Conservation (phyloP, 2,888 invertebrate genomes). For the Nudaria mundana region DNA sequence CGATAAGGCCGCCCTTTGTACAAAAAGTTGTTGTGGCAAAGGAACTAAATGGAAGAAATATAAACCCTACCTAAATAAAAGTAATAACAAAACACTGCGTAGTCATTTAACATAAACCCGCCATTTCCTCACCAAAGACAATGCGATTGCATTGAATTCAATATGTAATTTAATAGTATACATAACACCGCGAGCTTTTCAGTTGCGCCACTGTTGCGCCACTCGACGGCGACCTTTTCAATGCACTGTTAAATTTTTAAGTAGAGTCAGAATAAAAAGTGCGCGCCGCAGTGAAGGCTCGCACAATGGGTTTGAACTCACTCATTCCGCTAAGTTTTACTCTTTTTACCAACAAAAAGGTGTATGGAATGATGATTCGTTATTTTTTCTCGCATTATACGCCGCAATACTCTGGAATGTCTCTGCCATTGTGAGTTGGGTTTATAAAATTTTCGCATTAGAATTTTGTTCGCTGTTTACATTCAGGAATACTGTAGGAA, state of each 20-base stretch:
- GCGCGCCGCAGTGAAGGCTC: constrained; percentile 15
- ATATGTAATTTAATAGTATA: constrained; percentile 30
- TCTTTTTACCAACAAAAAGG: constrained; percentile 26
- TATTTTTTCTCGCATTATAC: constrained; percentile 31
- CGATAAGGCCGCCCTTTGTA: too few relatives aligned
- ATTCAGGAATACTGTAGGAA: too few relatives aligned
- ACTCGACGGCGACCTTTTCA: constrained; percentile 30
- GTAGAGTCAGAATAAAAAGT: constrained; percentile 32
- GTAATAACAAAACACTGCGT: not conserved
- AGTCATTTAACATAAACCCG: not conserved
- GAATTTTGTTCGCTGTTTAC: too few relatives aligned
- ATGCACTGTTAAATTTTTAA: constrained; percentile 34
- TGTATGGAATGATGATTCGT: constrained; percentile 30
- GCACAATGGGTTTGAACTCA: constrained; percentile 23
- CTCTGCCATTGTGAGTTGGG: constrained; percentile 18
- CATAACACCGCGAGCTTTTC: constrained; percentile 16
- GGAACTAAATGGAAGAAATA: too few relatives aligned
- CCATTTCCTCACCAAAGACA: constrained; percentile 1
- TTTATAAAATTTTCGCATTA: too few relatives aligned
- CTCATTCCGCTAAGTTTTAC: constrained; percentile 23
- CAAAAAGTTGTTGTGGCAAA: too few relatives aligned
- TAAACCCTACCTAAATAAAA: not conserved
- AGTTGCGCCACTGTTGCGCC: constrained; percentile 29
- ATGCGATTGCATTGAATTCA: constrained; percentile 26
- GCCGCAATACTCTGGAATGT: constrained; percentile 16